Conservation (phyloP, 2,888 invertebrate species). For the Agrochola lychnidis region DNA sequence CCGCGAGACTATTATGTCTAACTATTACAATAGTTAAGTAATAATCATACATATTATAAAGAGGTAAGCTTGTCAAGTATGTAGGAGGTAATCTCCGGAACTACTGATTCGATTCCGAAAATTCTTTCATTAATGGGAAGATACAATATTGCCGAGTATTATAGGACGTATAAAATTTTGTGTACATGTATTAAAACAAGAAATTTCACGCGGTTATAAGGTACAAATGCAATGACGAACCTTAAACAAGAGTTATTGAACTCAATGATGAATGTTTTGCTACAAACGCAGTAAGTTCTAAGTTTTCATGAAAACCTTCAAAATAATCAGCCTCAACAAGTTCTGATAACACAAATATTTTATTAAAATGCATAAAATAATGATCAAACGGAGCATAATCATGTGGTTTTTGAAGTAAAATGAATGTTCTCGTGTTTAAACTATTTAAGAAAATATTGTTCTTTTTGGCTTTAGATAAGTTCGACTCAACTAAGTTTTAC, state of each 20-base stretch:
- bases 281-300: background rate
- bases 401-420: background rate
- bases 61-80: too few species aligned
- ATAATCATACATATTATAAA: too few species aligned
- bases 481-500: background rate
- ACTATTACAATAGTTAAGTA: too few species aligned
- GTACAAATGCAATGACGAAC: background rate
- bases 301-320: background rate
- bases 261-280: background rate
- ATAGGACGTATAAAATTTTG: too few species aligned
- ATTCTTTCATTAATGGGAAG: too few species aligned
- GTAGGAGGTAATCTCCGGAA: too few species aligned
- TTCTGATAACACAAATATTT: slow-evolving; percentile 5
- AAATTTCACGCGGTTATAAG: background rate
- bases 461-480: background rate
- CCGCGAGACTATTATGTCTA: too few species aligned
- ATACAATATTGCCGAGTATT: too few species aligned
- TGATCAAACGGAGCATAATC: background rate
- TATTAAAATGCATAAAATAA: slow-evolving; percentile 1
- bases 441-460: slow-evolving; percentile 30
- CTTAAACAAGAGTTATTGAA: background rate
- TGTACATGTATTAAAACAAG: too few species aligned
- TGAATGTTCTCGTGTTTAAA: slow-evolving; percentile 7
- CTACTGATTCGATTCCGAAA: too few species aligned
- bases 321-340: slow-evolving; percentile 8